These are phyloP conservation scores for Pogoniulus pusillus DNA, from an alignment of 2,797 vertebrate genomes.

Conservation along the genomic window DNA sequence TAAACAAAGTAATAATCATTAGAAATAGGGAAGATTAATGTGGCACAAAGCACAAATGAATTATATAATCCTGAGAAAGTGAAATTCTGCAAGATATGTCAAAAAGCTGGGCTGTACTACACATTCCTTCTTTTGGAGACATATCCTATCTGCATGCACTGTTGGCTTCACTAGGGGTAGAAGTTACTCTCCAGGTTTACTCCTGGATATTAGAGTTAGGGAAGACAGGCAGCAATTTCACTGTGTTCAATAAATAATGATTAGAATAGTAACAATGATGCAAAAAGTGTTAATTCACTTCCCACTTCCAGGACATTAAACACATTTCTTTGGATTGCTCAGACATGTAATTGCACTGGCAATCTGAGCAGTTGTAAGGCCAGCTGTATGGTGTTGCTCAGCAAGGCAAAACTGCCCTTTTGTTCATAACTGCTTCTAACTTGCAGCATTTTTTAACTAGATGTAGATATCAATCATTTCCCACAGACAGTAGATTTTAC, in stretches of 20 bases:
- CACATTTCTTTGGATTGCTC: not conserved
- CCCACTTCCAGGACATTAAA: not conserved
- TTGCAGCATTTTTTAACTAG: not conserved
- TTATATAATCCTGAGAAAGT: not conserved
- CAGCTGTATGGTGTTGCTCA: not conserved
- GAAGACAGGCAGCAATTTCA: not conserved
- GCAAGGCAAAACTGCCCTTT: not conserved
- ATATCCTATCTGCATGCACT: not conserved
- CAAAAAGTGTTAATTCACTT: not conserved
- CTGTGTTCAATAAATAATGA: not conserved
- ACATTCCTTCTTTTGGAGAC: not conserved
- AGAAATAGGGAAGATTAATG: not conserved
- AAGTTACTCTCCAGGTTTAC: not conserved
- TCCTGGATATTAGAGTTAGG: not conserved
- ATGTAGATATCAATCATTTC: not conserved
- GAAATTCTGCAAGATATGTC: not conserved
- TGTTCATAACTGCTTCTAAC: not conserved
- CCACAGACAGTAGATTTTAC: not conserved
- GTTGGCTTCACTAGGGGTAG: not conserved
- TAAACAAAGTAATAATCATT: not conserved
- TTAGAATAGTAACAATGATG: too few relatives aligned
- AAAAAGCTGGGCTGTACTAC: not conserved
- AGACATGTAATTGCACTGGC: not conserved
- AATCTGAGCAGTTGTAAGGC: not conserved
- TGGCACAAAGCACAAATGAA: not conserved